Evolutionary conservation across 2,888 invertebrate species (phyloP), one percentile per base, ranked within the genome.

Genomic region (Amblyjoppa fuscipennis): DNA sequence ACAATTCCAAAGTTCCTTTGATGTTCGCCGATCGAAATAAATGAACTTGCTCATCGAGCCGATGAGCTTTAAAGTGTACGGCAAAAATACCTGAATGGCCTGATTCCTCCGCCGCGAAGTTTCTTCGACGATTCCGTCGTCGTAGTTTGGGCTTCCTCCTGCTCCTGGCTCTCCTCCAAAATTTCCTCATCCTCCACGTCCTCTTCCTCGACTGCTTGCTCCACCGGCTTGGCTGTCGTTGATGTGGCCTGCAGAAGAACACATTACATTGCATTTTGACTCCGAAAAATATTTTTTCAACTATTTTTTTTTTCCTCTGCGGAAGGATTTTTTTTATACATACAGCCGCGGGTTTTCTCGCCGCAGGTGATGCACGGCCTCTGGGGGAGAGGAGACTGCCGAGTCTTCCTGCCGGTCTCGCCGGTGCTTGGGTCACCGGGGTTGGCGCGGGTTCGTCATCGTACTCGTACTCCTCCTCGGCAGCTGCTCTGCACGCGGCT

Each of bases 71-170:
- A 28, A 11, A 28, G 25, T 28, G 61, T 13, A 31, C 1, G 1
- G 28, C 16, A 31, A 61, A 28, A 11, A 7, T 84, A 92, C 93
- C 93, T 96, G 95, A 97, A 97, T 0, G 97, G 97, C 79, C 97
- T 94, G 20, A 97, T 96, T 20, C 97, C 97, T 0, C 95, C 95
- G 68, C 95, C 95, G 0, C 96, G 94, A 61, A 95, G 92, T 89
- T 96, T 96, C 90, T 97, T 97, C 88, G 96, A 96, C 74, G 97
- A 95, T 90, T 97, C 96, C 31, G 96, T 96, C 6, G 97, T 97
- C 0, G 96, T 96, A n/a, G 94, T 94, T 0, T 94, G 94, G 83
- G 95, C 95, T 81, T 94, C 95, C 66, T 95, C 96, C 53, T 91
- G 89, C 1, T 96, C 96, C 31, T 95, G 96, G 76, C 95, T 95